Conservation (phyloP, 2,113 vertebrate genomes). For the Ellobius talpinus region DNA sequence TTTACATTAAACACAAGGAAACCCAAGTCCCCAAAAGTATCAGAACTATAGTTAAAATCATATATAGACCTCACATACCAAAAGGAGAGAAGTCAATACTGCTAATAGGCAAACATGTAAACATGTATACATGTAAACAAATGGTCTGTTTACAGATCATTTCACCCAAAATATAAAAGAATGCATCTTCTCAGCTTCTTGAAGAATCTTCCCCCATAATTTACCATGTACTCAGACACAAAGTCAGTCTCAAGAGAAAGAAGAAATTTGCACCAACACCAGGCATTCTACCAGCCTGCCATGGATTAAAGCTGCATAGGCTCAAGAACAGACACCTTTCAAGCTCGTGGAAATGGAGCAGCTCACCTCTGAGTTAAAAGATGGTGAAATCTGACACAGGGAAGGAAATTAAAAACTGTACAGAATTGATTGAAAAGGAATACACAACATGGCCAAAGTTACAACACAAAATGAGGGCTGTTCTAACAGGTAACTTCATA, state of each 20-base stretch:
- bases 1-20: neutral
- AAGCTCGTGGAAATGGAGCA: neutral
- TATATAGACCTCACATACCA: neutral
- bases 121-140: too few relatives aligned
- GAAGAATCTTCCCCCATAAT: too few relatives aligned
- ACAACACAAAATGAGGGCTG: neutral
- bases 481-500: neutral
- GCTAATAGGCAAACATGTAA: neutral
- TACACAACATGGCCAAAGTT: neutral
- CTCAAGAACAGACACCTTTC: neutral
- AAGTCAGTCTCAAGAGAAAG: too few relatives aligned
- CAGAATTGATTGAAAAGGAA: neutral
- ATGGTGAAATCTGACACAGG: neutral
- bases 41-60: neutral
- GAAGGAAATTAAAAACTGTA: neutral
- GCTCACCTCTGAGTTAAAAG: neutral
- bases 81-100: neutral
- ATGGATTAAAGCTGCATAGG: neutral
- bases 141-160: neutral
- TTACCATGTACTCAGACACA: too few relatives aligned
- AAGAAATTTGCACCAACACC: neutral
- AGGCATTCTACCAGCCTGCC: too few relatives aligned
- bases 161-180: neutral
- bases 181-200: neutral
- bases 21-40: neutral